Evolutionary conservation across 2,113 vertebrate species (phyloP).

Genomic region (Rhagologus leucostigma): DNA sequence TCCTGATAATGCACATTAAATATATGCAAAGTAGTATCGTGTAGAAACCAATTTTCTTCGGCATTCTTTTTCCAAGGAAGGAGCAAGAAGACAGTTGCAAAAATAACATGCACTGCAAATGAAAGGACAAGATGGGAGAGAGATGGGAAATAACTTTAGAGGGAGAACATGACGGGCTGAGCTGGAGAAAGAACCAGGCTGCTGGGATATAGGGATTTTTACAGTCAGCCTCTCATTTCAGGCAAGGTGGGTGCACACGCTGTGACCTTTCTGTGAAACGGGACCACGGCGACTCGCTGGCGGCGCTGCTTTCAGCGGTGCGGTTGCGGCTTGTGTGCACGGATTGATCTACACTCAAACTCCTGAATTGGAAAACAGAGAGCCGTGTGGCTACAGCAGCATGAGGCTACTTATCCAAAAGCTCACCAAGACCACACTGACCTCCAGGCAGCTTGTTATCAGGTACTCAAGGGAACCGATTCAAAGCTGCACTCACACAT

Average conservation of each 20-base stretch:
- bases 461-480: not conserved
- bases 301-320: rapidly evolving
- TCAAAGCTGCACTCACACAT: not conserved
- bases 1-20: not conserved
- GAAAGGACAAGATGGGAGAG: not conserved
- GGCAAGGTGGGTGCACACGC: not conserved
- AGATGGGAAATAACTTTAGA: not conserved
- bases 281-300: not conserved
- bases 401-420: not conserved
- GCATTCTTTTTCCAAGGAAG: not conserved
- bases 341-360: not conserved
- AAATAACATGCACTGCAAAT: not conserved
- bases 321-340: not conserved
- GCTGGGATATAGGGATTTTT: not conserved
- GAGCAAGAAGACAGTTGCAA: not conserved
- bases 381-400: not conserved
- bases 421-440: not conserved
- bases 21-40: not conserved
- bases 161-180: not conserved
- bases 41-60: not conserved
- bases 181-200: not conserved
- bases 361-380: not conserved
- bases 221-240: not conserved
- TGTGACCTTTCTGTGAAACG: not conserved
- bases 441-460: not conserved